phyloP scores from a whole-genome alignment of 1,140 invertebrate species.

The Rhopalosiphum maidis region DNA sequence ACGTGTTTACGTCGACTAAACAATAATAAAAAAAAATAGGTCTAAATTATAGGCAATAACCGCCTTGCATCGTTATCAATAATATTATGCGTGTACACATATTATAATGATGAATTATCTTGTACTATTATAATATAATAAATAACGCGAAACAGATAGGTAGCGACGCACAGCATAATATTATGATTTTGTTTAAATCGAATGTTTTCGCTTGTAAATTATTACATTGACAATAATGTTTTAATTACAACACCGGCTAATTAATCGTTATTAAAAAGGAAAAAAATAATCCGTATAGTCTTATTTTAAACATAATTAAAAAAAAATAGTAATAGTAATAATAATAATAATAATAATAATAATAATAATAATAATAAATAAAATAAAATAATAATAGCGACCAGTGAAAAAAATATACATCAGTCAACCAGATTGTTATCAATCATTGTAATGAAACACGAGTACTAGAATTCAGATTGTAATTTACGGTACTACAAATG shows the following conservation, averaged over 20 bases:
- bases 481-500: conserved; percentile 64
- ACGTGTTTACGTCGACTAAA: neutral
- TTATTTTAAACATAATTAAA: neutral
- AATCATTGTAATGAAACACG: conserved; percentile 40
- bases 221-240: neutral
- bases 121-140: neutral
- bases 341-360: conserved; percentile 23
- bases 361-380: conserved; percentile 29
- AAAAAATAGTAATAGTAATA: conserved; percentile 1
- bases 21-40: neutral
- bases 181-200: conserved; percentile 3
- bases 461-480: conserved; percentile 29
- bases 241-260: neutral
- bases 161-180: neutral
- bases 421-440: conserved; percentile 45
- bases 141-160: neutral
- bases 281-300: neutral
- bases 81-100: neutral
- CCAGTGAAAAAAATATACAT: conserved; percentile 53
- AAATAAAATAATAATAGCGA: conserved; percentile 45
- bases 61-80: neutral
- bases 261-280: neutral
- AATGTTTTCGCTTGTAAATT: neutral
- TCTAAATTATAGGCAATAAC: conserved; percentile 17
- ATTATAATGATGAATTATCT: neutral